phyloP scores from a whole-genome alignment of 2,888 invertebrate genomes.

The Exocentrus adspersus region DNA sequence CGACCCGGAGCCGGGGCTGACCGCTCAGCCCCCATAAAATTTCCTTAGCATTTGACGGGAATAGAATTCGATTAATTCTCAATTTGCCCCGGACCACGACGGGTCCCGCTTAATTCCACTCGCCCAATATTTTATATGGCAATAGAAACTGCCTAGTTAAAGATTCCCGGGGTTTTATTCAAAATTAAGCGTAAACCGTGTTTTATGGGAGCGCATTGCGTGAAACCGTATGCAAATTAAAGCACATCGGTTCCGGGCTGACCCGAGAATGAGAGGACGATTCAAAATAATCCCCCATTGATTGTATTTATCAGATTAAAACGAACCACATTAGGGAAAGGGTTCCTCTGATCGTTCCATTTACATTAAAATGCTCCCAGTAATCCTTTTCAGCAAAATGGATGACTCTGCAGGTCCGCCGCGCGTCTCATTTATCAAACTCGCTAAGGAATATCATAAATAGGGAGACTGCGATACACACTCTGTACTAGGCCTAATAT shows the following conservation, averaged over 20 bases:
- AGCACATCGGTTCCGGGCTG: not conserved
- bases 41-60: conserved; percentile 4
- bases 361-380: not conserved
- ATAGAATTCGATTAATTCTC: conserved; percentile 2
- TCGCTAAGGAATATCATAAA: not conserved
- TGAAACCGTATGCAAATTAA: not conserved
- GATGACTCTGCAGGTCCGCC: conserved; percentile 8
- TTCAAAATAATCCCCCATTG: not conserved
- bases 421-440: conserved; percentile 7
- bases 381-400: conserved; percentile 10
- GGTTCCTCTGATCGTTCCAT: conserved; percentile 6
- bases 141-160: no score
- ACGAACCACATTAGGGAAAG: not conserved
- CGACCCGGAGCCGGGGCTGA: not conserved
- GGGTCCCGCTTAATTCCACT: not conserved
- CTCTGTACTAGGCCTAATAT: no score
- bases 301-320: not conserved
- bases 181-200: not conserved
- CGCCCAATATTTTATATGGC: no score
- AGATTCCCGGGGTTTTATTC: no score
- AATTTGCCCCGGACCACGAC: not conserved
- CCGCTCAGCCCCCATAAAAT: conserved; percentile 1
- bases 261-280: not conserved
- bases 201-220: not conserved
- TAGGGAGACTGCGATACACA: no score